Conservation (phyloP, 2,888 invertebrate species). For the Smittia sp. region DNA sequence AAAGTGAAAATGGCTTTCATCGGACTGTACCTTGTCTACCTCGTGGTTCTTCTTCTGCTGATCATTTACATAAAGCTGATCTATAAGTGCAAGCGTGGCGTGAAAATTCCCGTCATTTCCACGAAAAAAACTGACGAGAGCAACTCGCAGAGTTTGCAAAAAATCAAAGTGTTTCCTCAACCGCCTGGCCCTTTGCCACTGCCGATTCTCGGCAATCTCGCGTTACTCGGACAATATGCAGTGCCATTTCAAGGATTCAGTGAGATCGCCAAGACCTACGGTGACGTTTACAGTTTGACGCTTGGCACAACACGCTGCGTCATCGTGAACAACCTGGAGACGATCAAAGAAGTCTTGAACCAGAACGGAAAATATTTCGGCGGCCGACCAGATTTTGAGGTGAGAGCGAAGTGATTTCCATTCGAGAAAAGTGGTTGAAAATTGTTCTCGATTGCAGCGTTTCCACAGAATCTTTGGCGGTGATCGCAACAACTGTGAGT, state of each 20-base stretch:
- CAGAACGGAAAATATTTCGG: slow-evolving; percentile 79
- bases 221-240: slow-evolving; percentile 62
- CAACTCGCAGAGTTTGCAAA: neutral
- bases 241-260: slow-evolving; percentile 72
- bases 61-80: slow-evolving; percentile 24
- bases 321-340: slow-evolving; percentile 69
- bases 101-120: neutral
- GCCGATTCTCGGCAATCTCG: slow-evolving; percentile 70
- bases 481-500: slow-evolving; percentile 84
- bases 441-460: slow-evolving; percentile 52
- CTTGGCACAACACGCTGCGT: slow-evolving; percentile 68
- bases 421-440: neutral
- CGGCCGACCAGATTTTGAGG: slow-evolving; percentile 71
- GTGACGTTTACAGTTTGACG: slow-evolving; percentile 68
- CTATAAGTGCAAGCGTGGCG: slow-evolving; percentile 31
- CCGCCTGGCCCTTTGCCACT: slow-evolving; percentile 66
- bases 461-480: slow-evolving; percentile 81
- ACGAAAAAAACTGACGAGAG: neutral
- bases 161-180: slow-evolving; percentile 44
- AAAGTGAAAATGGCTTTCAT: slow-evolving; percentile 28
- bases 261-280: slow-evolving; percentile 65
- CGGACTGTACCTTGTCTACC: slow-evolving; percentile 16
- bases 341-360: slow-evolving; percentile 73
- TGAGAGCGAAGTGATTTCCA: neutral
- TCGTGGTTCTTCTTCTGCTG: slow-evolving; percentile 4